phyloP scores from a whole-genome alignment of 1,140 invertebrate genomes.

The Melanaphis sacchari region DNA sequence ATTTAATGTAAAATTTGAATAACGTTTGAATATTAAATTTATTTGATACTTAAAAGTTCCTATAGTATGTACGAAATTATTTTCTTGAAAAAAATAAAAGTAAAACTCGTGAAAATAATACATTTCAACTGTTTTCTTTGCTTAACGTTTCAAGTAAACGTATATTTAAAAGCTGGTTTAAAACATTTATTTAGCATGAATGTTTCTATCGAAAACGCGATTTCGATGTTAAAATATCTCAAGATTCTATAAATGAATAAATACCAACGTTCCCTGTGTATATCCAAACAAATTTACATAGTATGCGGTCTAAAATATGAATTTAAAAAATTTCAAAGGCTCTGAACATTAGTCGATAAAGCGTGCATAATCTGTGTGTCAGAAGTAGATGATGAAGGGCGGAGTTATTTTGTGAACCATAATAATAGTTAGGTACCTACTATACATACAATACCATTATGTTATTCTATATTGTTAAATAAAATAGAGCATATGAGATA shows the following conservation, averaged over 20 bases:
- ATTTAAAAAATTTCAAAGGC: background rate
- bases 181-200: background rate
- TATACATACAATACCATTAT: background rate
- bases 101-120: background rate
- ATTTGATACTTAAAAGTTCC: background rate
- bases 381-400: background rate
- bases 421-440: background rate
- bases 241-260: background rate
- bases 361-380: background rate
- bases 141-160: background rate
- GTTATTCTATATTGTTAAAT: background rate
- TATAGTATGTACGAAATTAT: background rate
- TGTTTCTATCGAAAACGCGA: background rate
- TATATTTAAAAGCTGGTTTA: background rate
- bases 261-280: background rate
- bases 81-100: background rate
- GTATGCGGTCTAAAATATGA: background rate
- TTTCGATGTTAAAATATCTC: background rate
- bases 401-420: background rate
- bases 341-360: background rate
- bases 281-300: background rate
- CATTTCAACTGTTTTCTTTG: background rate
- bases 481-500: background rate
- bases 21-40: background rate
- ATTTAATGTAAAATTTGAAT: background rate